These are phyloP conservation scores for Allolobophora icterica DNA, from an alignment of 2,888 invertebrate genomes.

Conservation along the genomic window DNA sequence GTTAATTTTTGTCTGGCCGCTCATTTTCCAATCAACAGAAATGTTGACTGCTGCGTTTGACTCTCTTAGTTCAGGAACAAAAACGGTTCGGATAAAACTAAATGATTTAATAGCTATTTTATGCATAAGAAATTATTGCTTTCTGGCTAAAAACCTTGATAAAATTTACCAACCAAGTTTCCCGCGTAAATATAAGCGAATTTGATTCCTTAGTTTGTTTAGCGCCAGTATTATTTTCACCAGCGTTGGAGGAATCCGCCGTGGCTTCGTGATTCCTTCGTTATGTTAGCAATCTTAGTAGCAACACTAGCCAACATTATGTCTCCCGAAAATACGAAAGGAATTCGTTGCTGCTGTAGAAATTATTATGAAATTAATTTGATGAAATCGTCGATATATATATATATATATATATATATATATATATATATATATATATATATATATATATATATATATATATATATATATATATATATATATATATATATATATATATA, in stretches of 20 bases:
- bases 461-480: neutral
- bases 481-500: too few species aligned
- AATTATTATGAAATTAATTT: too few species aligned
- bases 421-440: neutral
- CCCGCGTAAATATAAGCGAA: neutral
- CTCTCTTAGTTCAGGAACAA: neutral
- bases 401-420: too few species aligned
- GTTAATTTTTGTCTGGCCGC: neutral
- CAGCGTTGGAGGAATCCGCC: neutral
- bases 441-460: neutral
- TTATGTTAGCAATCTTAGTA: too few species aligned
- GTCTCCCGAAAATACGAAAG: neutral
- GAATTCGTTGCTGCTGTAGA: neutral
- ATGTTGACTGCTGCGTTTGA: neutral
- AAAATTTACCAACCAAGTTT: neutral
- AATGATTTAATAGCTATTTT: neutral
- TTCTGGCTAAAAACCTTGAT: neutral
- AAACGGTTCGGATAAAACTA: neutral
- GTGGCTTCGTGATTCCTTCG: neutral
- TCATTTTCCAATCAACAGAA: slow-evolving; percentile 14
- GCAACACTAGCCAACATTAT: neutral
- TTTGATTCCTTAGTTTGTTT: neutral
- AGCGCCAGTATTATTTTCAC: neutral
- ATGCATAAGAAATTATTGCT: neutral
- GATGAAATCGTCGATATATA: neutral